A percentile compares a stretch with the other conserved stretches of the same genome.
Conservation (phyloP, 2,888 invertebrate genomes). For the Chrysolina haemoptera region DNA sequence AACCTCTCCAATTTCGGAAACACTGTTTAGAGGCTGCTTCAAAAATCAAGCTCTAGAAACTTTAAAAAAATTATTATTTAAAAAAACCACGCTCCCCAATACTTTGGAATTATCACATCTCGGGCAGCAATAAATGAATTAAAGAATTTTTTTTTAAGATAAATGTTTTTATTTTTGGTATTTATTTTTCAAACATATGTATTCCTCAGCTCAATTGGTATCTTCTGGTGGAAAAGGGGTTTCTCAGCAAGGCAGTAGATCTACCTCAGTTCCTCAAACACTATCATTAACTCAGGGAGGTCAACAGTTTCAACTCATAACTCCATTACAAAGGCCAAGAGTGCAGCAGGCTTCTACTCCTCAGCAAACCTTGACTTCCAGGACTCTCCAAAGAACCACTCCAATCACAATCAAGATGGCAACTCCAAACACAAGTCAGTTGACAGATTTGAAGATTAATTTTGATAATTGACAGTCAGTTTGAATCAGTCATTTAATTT, state of each 20-base stretch:
- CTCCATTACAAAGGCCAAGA: conserved; percentile 65
- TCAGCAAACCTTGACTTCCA: conserved; percentile 61
- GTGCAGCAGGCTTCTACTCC: conserved; percentile 56
- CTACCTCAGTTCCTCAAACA: conserved; percentile 61
- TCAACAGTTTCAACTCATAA: conserved; percentile 66
- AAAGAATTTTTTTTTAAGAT: too few species aligned
- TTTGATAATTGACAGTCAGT: conserved; percentile 61
- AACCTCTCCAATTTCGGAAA: too few species aligned
- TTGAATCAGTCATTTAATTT: conserved; percentile 29
- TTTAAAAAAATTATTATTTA: too few species aligned
- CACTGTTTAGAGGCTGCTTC: too few species aligned
- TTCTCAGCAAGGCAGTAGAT: conserved; percentile 64
- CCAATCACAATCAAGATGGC: conserved; percentile 69
- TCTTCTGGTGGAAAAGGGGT: conserved; percentile 77
- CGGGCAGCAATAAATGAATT: too few species aligned
- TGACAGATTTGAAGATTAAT: conserved; percentile 67
- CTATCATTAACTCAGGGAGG: conserved; percentile 63
- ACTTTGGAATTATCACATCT: too few species aligned
- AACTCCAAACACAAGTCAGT: conserved; percentile 68
- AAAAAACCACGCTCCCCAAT: too few species aligned
- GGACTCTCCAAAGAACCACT: conserved; percentile 65
- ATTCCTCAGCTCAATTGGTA: conserved; percentile 75
- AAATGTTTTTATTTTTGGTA: too few species aligned
- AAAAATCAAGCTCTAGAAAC: too few species aligned
- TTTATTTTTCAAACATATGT: conserved; percentile 2